Base-by-base conservation (phyloP, 2,113 vertebrate species). In the Entomyzon cyanotis region DNA sequence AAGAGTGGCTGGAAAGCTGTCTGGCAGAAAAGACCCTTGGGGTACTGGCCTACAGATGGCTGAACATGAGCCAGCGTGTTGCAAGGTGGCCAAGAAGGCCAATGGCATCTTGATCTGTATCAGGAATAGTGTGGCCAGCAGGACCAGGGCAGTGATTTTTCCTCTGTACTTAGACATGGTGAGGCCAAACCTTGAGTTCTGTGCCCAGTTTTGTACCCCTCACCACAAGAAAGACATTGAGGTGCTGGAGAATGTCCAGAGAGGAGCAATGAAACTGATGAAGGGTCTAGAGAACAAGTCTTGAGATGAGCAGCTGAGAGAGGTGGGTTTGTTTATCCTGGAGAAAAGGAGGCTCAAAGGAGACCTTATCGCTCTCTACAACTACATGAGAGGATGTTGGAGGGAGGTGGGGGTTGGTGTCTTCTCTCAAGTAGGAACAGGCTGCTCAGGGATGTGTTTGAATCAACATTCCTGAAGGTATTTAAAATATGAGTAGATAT, bases 331-430 rank as follows among this genome's bases (percentile, higher is more conserved):
- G 28, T 75, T 35, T 27, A 41, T 9, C 39, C 20, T 22, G 14
- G 12, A 12, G 7, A 22, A 53, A 52, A 35, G 16, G 20, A 59
- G 4, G 20, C 20, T 75, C 20, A 17, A 33, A 19, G 24, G 37
- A 3, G 11, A 75, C 4, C 9, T 75, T 53, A 47, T 25, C 0
- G 0, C 9, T 15, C 41, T 35, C 30, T 35, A 31, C 9, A 68
- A 7, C 30, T 69, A 9, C 0, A 1, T 21, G 47, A 62, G 14
- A 18, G 28, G 28, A 18, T n/a, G 23, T 14, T 67, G 39, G 6
- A 13, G 20, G 46, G 24, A 69, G 14, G 10, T 62, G 21, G 37
- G 7, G 9, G 9, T 22, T n/a, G 5, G 13, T 19, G 25, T n/a
- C 24, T 62, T 55, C 30, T 62, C 14, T 20, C 62, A 31, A 7